Evolutionary conservation across 2,113 vertebrate species (phyloP).

Genomic region (Pteruthius melanotis): DNA sequence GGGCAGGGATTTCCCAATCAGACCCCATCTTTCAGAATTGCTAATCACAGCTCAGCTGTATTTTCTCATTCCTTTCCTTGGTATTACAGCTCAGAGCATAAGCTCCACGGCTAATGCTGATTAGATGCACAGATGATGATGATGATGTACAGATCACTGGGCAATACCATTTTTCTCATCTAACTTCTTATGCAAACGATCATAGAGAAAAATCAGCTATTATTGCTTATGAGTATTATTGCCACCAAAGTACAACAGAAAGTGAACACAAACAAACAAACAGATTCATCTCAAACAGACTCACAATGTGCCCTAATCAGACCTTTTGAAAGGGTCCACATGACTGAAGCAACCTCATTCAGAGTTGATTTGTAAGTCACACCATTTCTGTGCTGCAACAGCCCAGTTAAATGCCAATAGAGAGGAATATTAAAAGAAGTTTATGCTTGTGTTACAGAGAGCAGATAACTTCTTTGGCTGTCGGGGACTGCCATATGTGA

Average conservation of each 20-base stretch:
- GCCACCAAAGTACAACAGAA: not conserved
- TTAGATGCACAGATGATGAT: not conserved
- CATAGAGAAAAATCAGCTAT: constrained; percentile 9
- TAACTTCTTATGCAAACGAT: constrained; percentile 28
- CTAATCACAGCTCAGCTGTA: not conserved
- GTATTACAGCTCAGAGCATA: not conserved
- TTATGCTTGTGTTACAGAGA: not conserved
- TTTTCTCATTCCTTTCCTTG: not conserved
- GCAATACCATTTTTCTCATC: constrained; percentile 18
- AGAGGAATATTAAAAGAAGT: not conserved
- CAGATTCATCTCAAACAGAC: not conserved
- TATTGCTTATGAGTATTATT: not conserved
- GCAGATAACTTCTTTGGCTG: not conserved
- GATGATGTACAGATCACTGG: constrained; percentile 21
- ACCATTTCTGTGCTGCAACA: not conserved
- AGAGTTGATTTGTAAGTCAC: not conserved
- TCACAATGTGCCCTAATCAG: not conserved
- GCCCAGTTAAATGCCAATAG: not conserved
- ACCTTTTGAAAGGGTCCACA: not conserved
- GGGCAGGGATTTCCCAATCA: not conserved
- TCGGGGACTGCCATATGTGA: not conserved
- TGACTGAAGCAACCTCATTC: not conserved
- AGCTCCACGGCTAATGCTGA: not conserved
- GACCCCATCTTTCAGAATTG: not conserved
- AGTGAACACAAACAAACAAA: not conserved